Conservation (phyloP, 1,140 invertebrate species). For the Paraescarpia echinospica region DNA sequence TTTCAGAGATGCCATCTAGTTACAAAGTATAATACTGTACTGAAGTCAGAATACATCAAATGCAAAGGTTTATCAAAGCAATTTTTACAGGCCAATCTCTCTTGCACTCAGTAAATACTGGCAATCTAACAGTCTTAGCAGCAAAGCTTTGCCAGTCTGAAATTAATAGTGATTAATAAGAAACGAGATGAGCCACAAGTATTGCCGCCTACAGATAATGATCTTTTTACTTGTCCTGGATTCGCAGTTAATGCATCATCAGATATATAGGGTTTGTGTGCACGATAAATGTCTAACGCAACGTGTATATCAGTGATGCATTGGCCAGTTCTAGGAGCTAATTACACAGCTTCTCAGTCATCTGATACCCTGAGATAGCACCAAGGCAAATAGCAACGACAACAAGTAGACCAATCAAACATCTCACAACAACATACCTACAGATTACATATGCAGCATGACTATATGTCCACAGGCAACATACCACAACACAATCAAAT, state of each 20-base stretch:
- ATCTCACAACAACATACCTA: too few relatives aligned
- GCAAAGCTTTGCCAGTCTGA: not conserved
- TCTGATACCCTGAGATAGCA: not conserved
- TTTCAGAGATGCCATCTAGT: not conserved
- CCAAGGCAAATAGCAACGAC: not conserved
- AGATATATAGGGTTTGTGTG: not conserved
- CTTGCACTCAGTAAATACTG: not conserved
- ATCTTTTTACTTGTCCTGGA: not conserved
- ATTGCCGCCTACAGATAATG: not conserved
- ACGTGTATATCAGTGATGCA: not conserved
- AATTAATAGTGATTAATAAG: not conserved
- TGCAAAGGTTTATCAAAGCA: not conserved
- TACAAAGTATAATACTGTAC: not conserved
- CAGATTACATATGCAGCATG: too few relatives aligned
- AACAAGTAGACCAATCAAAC: too few relatives aligned
- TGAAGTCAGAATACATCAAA: not conserved
- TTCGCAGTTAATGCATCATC: not conserved
- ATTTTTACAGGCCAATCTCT: not conserved
- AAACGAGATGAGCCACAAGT: not conserved
- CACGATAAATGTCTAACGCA: not conserved
- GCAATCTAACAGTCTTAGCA: not conserved
- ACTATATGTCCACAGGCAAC: not conserved
- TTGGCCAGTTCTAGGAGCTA: not conserved
- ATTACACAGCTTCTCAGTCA: not conserved
- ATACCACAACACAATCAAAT: not conserved